These are phyloP conservation scores for Thelaira solivaga DNA, from an alignment of 2,888 invertebrate genomes.

Conservation along the genomic window DNA sequence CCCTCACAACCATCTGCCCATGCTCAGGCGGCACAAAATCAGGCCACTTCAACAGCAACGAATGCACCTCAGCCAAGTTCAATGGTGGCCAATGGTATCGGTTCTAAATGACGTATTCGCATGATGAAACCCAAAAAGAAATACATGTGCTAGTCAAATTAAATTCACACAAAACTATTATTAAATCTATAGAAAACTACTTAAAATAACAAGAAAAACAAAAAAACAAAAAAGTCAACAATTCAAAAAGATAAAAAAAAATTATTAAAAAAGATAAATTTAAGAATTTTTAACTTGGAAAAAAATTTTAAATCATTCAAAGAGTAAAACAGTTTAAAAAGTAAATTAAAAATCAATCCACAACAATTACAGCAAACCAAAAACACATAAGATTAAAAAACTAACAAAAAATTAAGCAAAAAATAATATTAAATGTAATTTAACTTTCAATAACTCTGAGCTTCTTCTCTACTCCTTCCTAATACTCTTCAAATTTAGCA, in stretches of 20 bases:
- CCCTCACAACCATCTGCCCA: constrained; percentile 67
- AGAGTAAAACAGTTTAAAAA: constrained; percentile 13
- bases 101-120: constrained; percentile 78
- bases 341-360: neutral
- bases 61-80: constrained; percentile 68
- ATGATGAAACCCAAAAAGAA: constrained; percentile 78
- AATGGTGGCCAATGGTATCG: constrained; percentile 74
- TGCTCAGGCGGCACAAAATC: constrained; percentile 64
- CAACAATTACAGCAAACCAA: constrained; percentile 57
- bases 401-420: constrained; percentile 15
- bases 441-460: constrained; percentile 15
- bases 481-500: neutral
- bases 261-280: constrained; percentile 43
- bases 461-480: neutral
- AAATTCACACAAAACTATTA: constrained; percentile 60
- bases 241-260: constrained; percentile 36
- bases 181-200: constrained; percentile 33
- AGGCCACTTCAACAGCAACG: constrained; percentile 66
- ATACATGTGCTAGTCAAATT: constrained; percentile 78
- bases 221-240: constrained; percentile 28
- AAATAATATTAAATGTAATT: constrained; percentile 52
- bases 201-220: constrained; percentile 19
- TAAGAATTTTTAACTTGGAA: constrained; percentile 57
- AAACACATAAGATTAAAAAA: constrained; percentile 40
- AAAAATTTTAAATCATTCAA: constrained; percentile 57